Conservation (phyloP, 2,888 invertebrate genomes). For the Pseudanteris insignis region DNA sequence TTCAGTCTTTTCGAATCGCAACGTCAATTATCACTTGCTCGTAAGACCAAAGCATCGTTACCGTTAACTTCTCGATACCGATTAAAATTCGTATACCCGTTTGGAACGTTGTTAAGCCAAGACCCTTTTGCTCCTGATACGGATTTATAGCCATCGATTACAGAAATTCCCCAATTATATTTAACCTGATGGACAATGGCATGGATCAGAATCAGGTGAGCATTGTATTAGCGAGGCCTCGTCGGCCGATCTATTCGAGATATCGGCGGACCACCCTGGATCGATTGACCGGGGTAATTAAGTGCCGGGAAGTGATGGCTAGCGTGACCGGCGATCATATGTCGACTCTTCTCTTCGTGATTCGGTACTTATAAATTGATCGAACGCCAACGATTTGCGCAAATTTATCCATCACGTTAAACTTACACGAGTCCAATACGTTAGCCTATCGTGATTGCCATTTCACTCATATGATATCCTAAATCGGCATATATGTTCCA, state of each 20-base stretch:
- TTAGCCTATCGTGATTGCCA: too few species aligned
- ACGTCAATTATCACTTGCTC: too few species aligned
- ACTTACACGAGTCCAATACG: too few species aligned
- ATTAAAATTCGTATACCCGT: slow-evolving; percentile 7
- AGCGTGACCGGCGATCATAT: slow-evolving; percentile 59
- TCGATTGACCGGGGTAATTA: slow-evolving; percentile 57
- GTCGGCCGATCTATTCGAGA: slow-evolving; percentile 27
- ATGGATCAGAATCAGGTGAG: slow-evolving; percentile 27
- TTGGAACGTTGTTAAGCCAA: slow-evolving; percentile 15
- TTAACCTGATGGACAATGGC: slow-evolving; percentile 27
- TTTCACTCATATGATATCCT: too few species aligned
- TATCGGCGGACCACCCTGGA: slow-evolving; percentile 56
- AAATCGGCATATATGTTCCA: too few species aligned
- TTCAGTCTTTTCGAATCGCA: too few species aligned
- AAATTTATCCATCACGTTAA: slow-evolving; percentile 10
- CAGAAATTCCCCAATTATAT: slow-evolving; percentile 31
- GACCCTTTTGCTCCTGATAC: slow-evolving; percentile 13
- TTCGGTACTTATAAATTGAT: slow-evolving; percentile 52
- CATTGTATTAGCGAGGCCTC: slow-evolving; percentile 27
- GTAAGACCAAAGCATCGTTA: background rate
- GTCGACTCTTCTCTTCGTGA: slow-evolving; percentile 53
- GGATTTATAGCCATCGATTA: slow-evolving; percentile 23
- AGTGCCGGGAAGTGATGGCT: slow-evolving; percentile 55
- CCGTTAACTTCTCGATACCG: too few species aligned
- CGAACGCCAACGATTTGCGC: slow-evolving; percentile 18